phyloP scores from a whole-genome alignment of 2,113 vertebrate species.

The Plecturocebus donacophilus region DNA sequence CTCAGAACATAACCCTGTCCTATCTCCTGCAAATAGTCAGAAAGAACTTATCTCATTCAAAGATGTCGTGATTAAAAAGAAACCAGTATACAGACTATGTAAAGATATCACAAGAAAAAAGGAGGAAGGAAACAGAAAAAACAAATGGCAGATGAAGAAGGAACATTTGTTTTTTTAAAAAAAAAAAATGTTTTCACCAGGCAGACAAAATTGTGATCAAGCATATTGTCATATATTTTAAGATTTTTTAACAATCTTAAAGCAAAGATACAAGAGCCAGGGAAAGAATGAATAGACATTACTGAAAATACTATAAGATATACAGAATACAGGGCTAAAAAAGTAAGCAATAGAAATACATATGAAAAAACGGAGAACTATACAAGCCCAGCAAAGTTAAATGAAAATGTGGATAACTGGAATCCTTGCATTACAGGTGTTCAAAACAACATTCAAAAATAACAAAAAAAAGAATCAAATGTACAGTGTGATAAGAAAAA shows the following conservation, averaged over 20 bases:
- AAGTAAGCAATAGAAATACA: neutral
- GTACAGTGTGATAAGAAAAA: neutral
- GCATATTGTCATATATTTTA: neutral
- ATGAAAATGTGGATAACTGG: neutral
- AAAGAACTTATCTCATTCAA: neutral
- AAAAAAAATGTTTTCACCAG: neutral
- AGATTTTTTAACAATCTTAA: conserved; percentile 36
- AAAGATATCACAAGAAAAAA: neutral
- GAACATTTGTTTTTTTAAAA: neutral
- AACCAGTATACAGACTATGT: neutral
- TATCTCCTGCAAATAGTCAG: neutral
- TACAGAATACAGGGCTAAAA: neutral
- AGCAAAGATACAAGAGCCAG: neutral
- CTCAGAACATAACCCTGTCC: neutral
- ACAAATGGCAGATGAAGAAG: neutral
- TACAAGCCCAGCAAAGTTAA: neutral
- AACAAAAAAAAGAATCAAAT: neutral
- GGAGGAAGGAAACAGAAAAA: neutral
- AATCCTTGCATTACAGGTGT: neutral
- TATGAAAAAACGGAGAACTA: neutral
- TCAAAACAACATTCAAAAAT: neutral
- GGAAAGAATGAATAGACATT: neutral
- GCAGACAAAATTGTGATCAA: conserved; percentile 23
- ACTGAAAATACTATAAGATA: neutral
- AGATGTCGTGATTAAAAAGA: neutral